A percentile compares a stretch with the other conserved stretches of the same genome.
Conservation (phyloP, 2,888 invertebrate genomes). For the Zhuqinia jingwanae region DNA sequence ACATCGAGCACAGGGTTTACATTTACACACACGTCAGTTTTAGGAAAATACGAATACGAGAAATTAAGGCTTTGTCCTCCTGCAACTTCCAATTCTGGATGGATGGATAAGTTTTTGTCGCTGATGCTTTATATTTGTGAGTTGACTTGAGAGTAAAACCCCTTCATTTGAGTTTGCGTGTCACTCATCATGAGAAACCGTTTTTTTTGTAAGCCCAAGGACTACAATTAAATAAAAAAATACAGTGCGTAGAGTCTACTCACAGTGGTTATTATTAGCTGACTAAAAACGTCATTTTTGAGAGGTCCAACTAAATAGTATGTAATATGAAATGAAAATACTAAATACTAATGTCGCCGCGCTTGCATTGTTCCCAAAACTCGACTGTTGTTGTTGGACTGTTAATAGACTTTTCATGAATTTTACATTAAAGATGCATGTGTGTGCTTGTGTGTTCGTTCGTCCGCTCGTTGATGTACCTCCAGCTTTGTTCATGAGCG, state of each 20-base stretch:
- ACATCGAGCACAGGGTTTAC: not conserved
- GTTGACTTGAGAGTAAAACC: constrained; percentile 18
- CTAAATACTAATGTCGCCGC: constrained; percentile 40
- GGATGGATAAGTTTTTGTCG: not conserved
- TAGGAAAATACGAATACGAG: not conserved
- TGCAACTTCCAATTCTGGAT: constrained; percentile 4
- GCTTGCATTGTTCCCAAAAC: constrained; percentile 10
- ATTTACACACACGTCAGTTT: constrained; percentile 50
- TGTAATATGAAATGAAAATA: constrained; percentile 29
- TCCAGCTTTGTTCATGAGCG: not conserved
- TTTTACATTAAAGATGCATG: not conserved
- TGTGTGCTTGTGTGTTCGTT: not conserved
- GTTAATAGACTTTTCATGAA: constrained; percentile 18
- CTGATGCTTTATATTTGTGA: not conserved
- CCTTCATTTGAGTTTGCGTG: constrained; percentile 66
- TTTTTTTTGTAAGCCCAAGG: constrained; percentile 42
- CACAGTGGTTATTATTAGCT: constrained; percentile 53
- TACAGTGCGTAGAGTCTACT: constrained; percentile 23
- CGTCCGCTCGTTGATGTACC: not conserved
- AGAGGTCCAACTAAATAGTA: constrained; percentile 10
- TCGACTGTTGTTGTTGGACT: too few relatives aligned
- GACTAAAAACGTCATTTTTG: constrained; percentile 56
- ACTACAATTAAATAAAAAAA: constrained; percentile 65
- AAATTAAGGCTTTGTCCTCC: constrained; percentile 30
- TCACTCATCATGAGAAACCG: constrained; percentile 65